Percentiles rank a stretch among this genome's conserved stretches.
Conservation (phyloP, 2,888 invertebrate genomes). For the Aphidius colemani region DNA sequence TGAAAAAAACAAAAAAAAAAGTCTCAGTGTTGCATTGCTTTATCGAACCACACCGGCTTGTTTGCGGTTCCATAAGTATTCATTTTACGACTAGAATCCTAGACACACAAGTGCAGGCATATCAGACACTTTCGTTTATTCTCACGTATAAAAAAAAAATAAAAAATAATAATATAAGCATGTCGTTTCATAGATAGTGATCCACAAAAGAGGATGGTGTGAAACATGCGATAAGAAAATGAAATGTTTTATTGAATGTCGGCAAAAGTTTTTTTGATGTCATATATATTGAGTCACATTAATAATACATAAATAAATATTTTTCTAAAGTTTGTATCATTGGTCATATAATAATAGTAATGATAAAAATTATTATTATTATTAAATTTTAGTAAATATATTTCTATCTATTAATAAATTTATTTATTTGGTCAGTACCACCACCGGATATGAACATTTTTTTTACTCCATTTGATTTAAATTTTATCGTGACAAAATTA, state of each 20-base stretch:
- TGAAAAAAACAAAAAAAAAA: too few relatives aligned
- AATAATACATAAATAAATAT: too few relatives aligned
- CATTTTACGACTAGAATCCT: constrained; percentile 44
- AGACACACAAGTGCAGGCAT: constrained; percentile 38
- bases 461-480: too few relatives aligned
- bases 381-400: too few relatives aligned
- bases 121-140: constrained; percentile 7
- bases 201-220: constrained; percentile 28
- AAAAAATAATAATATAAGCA: constrained; percentile 20
- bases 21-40: constrained; percentile 13
- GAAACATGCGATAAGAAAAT: constrained; percentile 46
- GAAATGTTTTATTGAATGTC: constrained; percentile 43
- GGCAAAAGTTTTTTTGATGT: constrained; percentile 18
- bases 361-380: too few relatives aligned
- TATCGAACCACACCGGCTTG: constrained; percentile 37
- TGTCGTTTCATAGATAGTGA: constrained; percentile 33
- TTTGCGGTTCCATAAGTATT: constrained; percentile 38
- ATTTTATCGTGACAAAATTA: too few relatives aligned
- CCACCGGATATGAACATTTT: too few relatives aligned
- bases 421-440: too few relatives aligned
- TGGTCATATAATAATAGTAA: too few relatives aligned
- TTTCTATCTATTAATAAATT: too few relatives aligned
- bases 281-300: too few relatives aligned
- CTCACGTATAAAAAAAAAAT: constrained; percentile 11
- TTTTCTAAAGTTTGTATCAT: too few relatives aligned